phyloP scores from a whole-genome alignment of 2,797 vertebrate species.

The Clarias fuscus region DNA sequence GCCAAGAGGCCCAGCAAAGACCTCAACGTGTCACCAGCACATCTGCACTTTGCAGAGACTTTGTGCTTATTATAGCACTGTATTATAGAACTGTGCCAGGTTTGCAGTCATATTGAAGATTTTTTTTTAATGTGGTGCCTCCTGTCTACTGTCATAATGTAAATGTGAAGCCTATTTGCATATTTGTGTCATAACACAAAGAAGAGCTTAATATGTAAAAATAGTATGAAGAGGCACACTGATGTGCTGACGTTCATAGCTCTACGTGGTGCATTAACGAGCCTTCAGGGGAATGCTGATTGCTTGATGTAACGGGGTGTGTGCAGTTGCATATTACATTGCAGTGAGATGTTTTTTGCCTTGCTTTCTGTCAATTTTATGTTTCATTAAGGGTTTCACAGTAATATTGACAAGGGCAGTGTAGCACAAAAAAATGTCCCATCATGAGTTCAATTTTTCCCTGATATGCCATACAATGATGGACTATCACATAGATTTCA shows the following conservation, averaged over 20 bases:
- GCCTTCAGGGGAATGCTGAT: not conserved
- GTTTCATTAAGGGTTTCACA: not conserved
- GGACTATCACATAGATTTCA: not conserved
- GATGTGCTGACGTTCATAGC: not conserved
- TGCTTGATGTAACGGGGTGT: not conserved
- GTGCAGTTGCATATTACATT: not conserved
- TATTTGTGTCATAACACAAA: not conserved
- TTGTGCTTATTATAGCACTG: slow-evolving; percentile 9
- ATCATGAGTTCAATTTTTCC: not conserved
- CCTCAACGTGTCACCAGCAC: not conserved
- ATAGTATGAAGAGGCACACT: slow-evolving; percentile 3
- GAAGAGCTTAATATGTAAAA: not conserved
- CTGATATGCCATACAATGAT: not conserved
- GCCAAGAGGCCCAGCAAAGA: not conserved
- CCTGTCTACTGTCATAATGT: not conserved
- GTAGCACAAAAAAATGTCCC: not conserved
- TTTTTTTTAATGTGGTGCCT: not conserved
- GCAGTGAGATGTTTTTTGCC: not conserved
- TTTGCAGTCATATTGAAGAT: slow-evolving; percentile 9
- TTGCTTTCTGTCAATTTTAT: not conserved
- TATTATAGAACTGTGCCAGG: not conserved
- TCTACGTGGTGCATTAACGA: not conserved
- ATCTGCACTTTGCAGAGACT: not conserved
- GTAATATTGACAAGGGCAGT: not conserved
- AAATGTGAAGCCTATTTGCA: slow-evolving; percentile 1